Base-by-base conservation (phyloP, 2,797 vertebrate species). In the Pangasius larnaudii region DNA sequence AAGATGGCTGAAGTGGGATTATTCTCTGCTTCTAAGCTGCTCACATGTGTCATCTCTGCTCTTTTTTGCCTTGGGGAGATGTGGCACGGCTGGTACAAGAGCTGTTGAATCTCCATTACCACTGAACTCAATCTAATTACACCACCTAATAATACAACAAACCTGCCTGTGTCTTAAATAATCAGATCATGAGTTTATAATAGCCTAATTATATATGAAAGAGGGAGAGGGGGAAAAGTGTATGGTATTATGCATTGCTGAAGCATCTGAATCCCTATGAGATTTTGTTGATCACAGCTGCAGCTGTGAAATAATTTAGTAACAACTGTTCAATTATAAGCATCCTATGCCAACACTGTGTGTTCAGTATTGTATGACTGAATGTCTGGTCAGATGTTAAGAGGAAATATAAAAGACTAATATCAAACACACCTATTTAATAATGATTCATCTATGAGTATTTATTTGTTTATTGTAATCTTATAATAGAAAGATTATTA, bases 171-270 rank as follows among this genome's bases (percentile, higher is more conserved):
- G 92, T 89, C 92, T 90, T 90, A 46, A 86, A 91, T 93, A 94
- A 93, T 96, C 93, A 94, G 91, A 93, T 93, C 93, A 94, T 92
- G 89, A 89, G 88, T 92, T 92, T 93, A 92, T 86, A 89, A 90
- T 84, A 88, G 88, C 91, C 91, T 93, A 90, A 93, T 93, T 78
- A 86, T 63, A 88, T 11, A 79, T 39, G 69, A 36, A 5, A 0
- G 30, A 63, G 56, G 11, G 39, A 53, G 33, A 59, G 78, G 51
- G 36, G 13, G 46, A 14, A 61, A 33, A 30, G n/a, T 51, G 18
- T n/a, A n/a, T 13, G 24, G 22, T 78, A 69, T 85, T 88, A 79
- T 85, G 59, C 61, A 46, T 56, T 61, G 51, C 74, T 71, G 74
- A 79, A 71, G 30, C 74, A 79, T 39, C 69, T n/a, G 6, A 80